Evolutionary conservation across 2,888 invertebrate species (phyloP).

Genomic region (Agrochola circellaris): DNA sequence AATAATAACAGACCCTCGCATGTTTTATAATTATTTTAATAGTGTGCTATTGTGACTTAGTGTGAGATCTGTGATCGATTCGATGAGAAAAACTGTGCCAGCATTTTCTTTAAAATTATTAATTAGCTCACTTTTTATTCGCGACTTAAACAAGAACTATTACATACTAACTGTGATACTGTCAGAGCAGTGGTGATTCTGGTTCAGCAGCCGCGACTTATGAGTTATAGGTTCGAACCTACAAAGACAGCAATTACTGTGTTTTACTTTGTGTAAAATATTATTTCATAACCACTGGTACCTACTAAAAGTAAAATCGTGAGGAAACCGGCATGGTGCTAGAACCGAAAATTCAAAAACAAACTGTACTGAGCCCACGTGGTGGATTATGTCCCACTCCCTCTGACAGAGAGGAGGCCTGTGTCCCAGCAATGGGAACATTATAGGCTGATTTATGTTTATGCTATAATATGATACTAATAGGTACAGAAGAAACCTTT

Average conservation of each 20-base stretch:
- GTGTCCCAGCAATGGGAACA: neutral
- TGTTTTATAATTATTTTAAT: too few species aligned
- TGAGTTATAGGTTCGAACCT: too few species aligned
- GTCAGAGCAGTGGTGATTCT: too few species aligned
- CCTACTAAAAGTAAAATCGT: neutral
- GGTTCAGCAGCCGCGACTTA: too few species aligned
- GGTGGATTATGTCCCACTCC: neutral
- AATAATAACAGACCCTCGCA: neutral
- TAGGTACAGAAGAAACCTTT: neutral
- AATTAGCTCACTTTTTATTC: too few species aligned
- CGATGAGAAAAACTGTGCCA: neutral
- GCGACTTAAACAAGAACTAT: too few species aligned
- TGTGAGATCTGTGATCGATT: neutral
- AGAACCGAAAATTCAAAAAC: neutral
- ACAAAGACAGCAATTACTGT: too few species aligned
- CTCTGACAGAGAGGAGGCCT: neutral
- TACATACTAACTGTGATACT: too few species aligned
- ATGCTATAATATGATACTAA: too few species aligned
- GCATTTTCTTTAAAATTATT: too few species aligned
- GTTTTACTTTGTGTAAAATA: too few species aligned
- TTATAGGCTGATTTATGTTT: too few species aligned
- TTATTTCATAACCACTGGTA: neutral
- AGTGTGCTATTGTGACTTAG: neutral
- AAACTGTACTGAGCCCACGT: neutral
- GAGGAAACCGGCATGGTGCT: neutral